Base-by-base conservation (phyloP, 2,888 invertebrate species). In the Conops quadrifasciatus region DNA sequence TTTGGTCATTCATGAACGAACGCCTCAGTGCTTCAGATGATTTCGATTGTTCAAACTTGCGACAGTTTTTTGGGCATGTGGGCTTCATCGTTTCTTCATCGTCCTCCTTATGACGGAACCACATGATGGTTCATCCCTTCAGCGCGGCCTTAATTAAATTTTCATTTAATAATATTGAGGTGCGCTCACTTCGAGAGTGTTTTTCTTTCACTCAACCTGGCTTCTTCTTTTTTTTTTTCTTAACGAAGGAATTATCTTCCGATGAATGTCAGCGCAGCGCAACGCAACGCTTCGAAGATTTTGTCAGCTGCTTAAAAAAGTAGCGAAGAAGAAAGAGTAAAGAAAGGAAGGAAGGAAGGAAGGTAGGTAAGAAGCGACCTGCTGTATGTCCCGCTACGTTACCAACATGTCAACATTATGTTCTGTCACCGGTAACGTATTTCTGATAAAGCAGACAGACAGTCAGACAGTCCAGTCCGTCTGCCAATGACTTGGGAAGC, bases 371-470 rank as follows among this genome's bases (percentile, higher is more conserved):
- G 30, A 30, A 9, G n/a, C 59, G 43, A 51, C 36, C 53, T n/a
- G 13, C 21, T 13, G 53, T 7, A 21, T 21, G 53, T 56, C 28
- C 71, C 60, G 67, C n/a, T 21, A 49, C 67, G 71, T 67, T 72
- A 67, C 60, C 73, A 65, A 69, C 72, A 71, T 75, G 75, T 76
- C 77, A 74, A 76, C 74, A 73, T 76, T 74, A 75, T 75, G 77
- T 73, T 73, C 73, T 70, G 73, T 73, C 75, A 74, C 74, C 74
- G 72, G 72, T 68, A 70, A 47, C 63, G 62, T 24, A 63, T 71
- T 62, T 68, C 65, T 53, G 66, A 71, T 71, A 62, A 16, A 19
- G 49, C 15, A 63, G 43, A 59, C 28, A 21, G 51, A 21, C 30
- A 16, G 45, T 19, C 63, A 24, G 36, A 43, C 56, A 30, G 19